phyloP scores from a whole-genome alignment of 2,113 vertebrate species.

The Tretioscincus oriximinensis region DNA sequence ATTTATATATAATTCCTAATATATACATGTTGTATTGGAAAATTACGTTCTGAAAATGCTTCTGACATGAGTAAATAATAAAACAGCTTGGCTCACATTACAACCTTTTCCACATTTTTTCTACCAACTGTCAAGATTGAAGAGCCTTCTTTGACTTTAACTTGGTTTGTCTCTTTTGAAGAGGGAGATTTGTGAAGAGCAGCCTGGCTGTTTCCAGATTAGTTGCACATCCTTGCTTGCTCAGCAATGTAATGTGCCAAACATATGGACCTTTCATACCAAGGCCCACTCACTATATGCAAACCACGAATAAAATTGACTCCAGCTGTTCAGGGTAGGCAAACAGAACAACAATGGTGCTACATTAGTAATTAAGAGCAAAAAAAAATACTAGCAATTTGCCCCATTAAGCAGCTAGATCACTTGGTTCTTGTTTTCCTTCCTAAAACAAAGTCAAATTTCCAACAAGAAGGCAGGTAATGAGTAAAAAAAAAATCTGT shows the following conservation, averaged over 20 bases:
- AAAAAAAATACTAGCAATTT: not conserved
- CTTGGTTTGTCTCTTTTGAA: not conserved
- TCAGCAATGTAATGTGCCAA: not conserved
- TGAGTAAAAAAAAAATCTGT: not conserved
- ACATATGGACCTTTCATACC: not conserved
- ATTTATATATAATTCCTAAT: too few species aligned
- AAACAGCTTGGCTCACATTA: not conserved
- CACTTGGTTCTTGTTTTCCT: not conserved
- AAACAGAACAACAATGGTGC: not conserved
- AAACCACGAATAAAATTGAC: not conserved
- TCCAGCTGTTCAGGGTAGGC: not conserved
- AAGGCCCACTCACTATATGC: not conserved
- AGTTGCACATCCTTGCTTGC: not conserved
- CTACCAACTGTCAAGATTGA: not conserved
- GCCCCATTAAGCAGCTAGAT: not conserved
- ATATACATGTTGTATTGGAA: too few species aligned
- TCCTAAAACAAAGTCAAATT: not conserved
- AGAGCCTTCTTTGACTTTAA: not conserved
- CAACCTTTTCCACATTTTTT: not conserved
- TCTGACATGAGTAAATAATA: too few species aligned
- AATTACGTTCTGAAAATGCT: too few species aligned
- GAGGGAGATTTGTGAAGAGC: not conserved
- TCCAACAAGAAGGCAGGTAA: not conserved
- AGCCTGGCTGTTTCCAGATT: not conserved
- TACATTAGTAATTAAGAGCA: not conserved